A percentile compares a stretch with the other conserved stretches of the same genome.
phyloP scores from a whole-genome alignment of 2,888 invertebrate genomes.

The Drosophila cognata region DNA sequence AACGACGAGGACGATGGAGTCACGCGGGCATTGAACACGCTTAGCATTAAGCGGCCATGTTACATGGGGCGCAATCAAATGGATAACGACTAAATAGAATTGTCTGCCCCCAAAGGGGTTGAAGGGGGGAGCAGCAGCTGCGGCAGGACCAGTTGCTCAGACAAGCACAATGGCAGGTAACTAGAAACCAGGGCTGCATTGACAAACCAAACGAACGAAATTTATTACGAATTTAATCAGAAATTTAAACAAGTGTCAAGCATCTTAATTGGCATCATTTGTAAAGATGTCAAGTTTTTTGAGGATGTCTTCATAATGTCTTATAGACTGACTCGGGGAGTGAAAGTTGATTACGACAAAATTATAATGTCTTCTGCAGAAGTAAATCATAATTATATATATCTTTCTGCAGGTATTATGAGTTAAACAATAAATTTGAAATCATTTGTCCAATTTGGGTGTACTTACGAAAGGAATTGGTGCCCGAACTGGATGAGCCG shows the following conservation, averaged over 20 bases:
- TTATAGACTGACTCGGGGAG: neutral
- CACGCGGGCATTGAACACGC: constrained; percentile 68
- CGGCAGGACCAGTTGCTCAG: neutral
- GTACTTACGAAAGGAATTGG: constrained; percentile 85
- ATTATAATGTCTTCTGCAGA: neutral
- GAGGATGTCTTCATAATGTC: neutral
- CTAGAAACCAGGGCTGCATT: constrained; percentile 21
- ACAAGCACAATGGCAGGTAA: constrained; percentile 32
- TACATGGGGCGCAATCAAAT: constrained; percentile 75
- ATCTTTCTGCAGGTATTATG: neutral
- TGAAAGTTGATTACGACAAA: neutral
- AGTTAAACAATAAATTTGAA: neutral
- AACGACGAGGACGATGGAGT: constrained; percentile 54
- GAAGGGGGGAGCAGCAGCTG: neutral
- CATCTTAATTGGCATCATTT: neutral
- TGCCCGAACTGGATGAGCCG: constrained; percentile 84
- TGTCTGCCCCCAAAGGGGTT: constrained; percentile 30
- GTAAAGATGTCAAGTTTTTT: neutral
- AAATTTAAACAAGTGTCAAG: neutral
- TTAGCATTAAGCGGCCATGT: constrained; percentile 78
- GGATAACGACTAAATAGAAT: constrained; percentile 77
- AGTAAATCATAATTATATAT: neutral
- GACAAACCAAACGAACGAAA: neutral
- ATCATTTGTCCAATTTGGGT: neutral
- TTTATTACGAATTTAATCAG: neutral